Evolutionary conservation across 2,888 invertebrate species (phyloP).

Genomic region (Lymantria monacha): DNA sequence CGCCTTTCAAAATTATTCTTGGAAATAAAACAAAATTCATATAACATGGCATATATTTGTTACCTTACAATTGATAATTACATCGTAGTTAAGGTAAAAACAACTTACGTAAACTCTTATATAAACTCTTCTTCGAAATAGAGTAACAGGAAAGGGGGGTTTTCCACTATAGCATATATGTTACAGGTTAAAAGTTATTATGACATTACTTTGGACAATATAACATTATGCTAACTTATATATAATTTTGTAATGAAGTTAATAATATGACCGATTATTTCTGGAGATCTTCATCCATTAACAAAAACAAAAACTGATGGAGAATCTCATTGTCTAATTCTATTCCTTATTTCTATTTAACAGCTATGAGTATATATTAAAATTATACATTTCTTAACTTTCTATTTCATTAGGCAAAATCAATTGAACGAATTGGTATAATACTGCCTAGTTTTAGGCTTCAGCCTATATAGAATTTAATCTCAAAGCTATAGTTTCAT

Average conservation of each 20-base stretch:
- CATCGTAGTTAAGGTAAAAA: constrained; percentile 5
- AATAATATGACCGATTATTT: neutral
- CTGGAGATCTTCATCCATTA: neutral
- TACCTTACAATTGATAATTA: constrained; percentile 48
- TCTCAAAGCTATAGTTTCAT: too few relatives aligned
- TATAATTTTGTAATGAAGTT: neutral
- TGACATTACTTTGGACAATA: constrained; percentile 71
- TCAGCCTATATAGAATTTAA: too few relatives aligned
- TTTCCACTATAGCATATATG: neutral
- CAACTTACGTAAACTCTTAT: neutral
- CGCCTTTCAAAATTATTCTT: too few relatives aligned
- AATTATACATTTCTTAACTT: too few relatives aligned
- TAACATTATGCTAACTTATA: constrained; percentile 1
- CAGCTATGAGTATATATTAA: too few relatives aligned
- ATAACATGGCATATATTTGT: constrained; percentile 71
- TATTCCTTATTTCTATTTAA: too few relatives aligned
- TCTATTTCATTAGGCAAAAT: too few relatives aligned
- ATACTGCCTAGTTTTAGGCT: too few relatives aligned
- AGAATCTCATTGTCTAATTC: neutral
- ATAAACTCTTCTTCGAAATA: neutral
- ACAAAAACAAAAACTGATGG: neutral
- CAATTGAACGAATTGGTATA: too few relatives aligned
- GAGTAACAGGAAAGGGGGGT: neutral
- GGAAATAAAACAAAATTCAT: neutral
- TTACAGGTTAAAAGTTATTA: constrained; percentile 40